Evolutionary conservation across 2,888 invertebrate species (phyloP).

Genomic region (Nymphalis c-album): DNA sequence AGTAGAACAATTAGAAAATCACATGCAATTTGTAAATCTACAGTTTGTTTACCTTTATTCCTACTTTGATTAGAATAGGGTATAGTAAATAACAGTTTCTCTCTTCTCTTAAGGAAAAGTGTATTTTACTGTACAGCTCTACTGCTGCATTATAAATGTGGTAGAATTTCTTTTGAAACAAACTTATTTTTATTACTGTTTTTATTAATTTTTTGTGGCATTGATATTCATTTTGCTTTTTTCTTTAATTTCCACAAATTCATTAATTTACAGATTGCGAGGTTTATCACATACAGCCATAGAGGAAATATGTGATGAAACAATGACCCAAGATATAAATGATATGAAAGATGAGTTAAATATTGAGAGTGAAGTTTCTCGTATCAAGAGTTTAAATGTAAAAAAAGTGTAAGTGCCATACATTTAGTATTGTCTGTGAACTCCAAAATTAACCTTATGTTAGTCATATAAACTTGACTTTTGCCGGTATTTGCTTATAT

Average conservation of each 20-base stretch:
- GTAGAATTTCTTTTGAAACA: no score
- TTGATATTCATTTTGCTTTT: background rate
- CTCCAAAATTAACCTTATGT: no score
- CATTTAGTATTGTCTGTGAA: background rate
- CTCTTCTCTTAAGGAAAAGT: background rate
- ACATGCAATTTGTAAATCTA: no score
- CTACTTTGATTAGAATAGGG: no score
- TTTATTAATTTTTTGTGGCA: no score
- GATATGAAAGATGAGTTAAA: constrained; percentile 58
- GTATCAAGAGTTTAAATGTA: constrained; percentile 57
- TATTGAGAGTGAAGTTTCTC: constrained; percentile 42
- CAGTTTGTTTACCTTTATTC: no score
- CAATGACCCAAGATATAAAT: constrained; percentile 55
- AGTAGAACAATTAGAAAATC: no score
- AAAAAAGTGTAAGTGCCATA: constrained; percentile 65
- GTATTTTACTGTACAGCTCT: no score
- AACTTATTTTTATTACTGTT: no score
- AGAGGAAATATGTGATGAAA: constrained; percentile 69
- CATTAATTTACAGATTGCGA: constrained; percentile 49
- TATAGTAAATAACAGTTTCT: no score
- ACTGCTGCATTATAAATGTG: no score
- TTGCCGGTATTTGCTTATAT: no score
- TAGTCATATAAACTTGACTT: background rate
- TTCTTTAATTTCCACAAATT: constrained; percentile 1
- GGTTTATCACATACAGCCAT: constrained; percentile 63